Evolutionary conservation across 2,113 vertebrate species (phyloP).

Genomic region (Alligator sinensis): DNA sequence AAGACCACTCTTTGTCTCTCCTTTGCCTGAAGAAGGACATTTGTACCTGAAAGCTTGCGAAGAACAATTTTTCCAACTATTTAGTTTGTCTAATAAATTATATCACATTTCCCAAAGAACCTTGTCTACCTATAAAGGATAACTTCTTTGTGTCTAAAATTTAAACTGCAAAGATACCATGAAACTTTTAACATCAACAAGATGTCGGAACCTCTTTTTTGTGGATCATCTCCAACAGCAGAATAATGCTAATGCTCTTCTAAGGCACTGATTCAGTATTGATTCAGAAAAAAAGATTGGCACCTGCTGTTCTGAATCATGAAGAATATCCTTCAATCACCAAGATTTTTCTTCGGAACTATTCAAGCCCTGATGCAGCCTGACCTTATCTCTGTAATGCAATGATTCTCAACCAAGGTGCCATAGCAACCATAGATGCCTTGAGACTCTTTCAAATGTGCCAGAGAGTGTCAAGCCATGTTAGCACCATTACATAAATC

Average conservation of each 20-base stretch:
- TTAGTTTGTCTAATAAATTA: no score
- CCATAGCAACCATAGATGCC: no score
- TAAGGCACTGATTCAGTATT: background rate
- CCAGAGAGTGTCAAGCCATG: no score
- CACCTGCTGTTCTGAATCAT: background rate
- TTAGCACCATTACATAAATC: no score
- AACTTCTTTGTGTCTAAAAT: background rate
- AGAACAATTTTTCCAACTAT: no score
- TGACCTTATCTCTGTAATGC: background rate
- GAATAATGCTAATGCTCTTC: background rate
- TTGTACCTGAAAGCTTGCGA: no score
- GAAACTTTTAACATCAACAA: background rate
- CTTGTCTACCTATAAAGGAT: background rate
- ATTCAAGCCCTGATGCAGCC: background rate
- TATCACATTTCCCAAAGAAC: no score
- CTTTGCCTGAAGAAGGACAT: no score
- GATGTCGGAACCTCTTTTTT: background rate
- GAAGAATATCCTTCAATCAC: background rate
- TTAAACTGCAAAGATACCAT: background rate
- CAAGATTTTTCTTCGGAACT: background rate
- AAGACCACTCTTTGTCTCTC: background rate
- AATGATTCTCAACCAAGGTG: no score
- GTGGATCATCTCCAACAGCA: background rate
- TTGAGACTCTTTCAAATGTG: no score
- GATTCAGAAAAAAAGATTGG: background rate